These are phyloP conservation scores for Simalia tracyae DNA, from an alignment of 2,797 vertebrate genomes.

Conservation along the genomic window DNA sequence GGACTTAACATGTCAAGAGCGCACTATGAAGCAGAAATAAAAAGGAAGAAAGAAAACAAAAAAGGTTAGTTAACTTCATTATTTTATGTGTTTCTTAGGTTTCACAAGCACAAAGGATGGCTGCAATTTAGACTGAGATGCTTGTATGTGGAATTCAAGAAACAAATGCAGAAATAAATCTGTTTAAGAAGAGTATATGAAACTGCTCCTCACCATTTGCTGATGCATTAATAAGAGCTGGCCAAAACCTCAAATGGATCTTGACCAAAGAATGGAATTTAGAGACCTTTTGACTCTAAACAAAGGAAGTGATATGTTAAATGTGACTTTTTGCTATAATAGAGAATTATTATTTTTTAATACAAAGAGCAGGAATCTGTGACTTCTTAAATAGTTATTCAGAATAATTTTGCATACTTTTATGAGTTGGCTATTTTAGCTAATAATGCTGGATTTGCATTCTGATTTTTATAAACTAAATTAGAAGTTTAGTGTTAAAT, in stretches of 20 bases:
- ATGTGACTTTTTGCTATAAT: background rate
- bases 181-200: background rate
- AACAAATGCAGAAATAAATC: background rate
- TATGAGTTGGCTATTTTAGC: background rate
- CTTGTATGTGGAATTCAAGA: background rate
- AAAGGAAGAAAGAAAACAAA: slow-evolving; percentile 80
- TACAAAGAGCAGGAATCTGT: background rate
- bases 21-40: slow-evolving; percentile 86
- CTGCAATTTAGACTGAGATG: slow-evolving; percentile 2
- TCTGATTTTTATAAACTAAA: background rate
- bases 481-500: background rate
- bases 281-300: background rate
- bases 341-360: background rate
- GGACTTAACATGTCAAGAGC: slow-evolving; percentile 88
- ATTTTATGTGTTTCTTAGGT: slow-evolving; percentile 9
- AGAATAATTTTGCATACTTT: background rate
- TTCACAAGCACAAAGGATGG: background rate
- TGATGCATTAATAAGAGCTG: background rate
- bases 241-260: background rate
- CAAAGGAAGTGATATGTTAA: background rate
- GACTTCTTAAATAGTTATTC: background rate
- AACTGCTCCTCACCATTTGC: background rate
- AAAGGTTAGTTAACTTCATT: slow-evolving; percentile 70
- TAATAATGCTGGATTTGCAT: background rate
- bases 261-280: background rate